phyloP scores from a whole-genome alignment of 2,113 vertebrate species.

The crab-eating macaque (Macaca fascicularis) region DNA sequence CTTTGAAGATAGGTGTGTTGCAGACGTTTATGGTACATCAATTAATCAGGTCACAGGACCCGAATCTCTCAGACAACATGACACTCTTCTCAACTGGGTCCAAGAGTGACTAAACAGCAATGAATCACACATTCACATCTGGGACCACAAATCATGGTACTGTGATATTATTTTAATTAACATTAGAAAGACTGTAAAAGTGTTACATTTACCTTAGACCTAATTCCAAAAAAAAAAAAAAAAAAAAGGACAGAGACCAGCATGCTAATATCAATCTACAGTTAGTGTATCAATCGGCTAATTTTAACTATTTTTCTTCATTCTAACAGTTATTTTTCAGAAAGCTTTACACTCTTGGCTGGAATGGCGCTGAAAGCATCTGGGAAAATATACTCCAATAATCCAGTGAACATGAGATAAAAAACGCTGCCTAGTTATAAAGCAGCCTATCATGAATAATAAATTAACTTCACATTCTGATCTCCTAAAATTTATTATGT shows the following conservation, averaged over 20 bases:
- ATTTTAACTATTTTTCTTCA: constrained; percentile 36
- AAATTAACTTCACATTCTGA: background rate
- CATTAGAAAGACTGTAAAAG: background rate
- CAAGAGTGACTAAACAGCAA: background rate
- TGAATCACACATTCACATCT: background rate
- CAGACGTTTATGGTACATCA: background rate
- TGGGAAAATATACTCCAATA: background rate
- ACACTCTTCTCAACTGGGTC: background rate
- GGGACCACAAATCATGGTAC: background rate
- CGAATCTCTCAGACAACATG: background rate
- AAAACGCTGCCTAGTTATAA: background rate
- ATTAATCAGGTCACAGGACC: background rate
- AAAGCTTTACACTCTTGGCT: background rate
- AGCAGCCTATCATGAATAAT: background rate
- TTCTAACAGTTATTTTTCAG: background rate
- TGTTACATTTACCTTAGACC: background rate
- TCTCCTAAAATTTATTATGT: background rate
- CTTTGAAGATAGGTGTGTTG: background rate
- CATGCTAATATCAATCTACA: background rate
- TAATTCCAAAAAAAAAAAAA: background rate
- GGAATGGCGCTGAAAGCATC: background rate
- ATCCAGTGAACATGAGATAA: background rate
- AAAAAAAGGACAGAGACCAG: background rate
- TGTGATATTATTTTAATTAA: background rate
- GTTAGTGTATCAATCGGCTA: background rate